Percentiles rank a stretch among this genome's conserved stretches.
These are phyloP conservation scores for Sclerodermus sp. DNA, from an alignment of 2,888 invertebrate genomes.

Conservation along the genomic window DNA sequence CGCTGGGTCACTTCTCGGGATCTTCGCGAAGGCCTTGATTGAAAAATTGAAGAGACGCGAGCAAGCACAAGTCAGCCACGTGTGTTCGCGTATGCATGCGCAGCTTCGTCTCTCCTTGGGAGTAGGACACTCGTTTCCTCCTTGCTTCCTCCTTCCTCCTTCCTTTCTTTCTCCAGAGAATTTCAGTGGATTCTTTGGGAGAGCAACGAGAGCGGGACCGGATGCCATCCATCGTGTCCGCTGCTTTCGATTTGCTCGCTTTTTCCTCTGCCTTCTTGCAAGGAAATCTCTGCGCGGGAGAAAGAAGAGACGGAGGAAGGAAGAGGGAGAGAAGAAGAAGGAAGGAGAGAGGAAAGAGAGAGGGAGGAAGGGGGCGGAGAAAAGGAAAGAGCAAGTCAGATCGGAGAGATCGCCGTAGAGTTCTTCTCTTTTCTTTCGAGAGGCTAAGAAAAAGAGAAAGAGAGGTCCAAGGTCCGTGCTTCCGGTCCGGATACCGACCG, in stretches of 20 bases:
- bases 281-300: conserved; percentile 17
- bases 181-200: conserved; percentile 38
- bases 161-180: conserved; percentile 19
- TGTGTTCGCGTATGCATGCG: no score
- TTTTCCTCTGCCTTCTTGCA: conserved; percentile 31
- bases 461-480: conserved; percentile 50
- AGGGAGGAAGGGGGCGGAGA: conserved; percentile 15
- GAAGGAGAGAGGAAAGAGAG: conserved; percentile 19
- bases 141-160: no score
- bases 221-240: conserved; percentile 54
- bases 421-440: not conserved
- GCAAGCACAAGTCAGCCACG: no score
- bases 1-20: no score
- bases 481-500: conserved; percentile 57
- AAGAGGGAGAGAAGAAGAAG: conserved; percentile 15
- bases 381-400: conserved; percentile 9
- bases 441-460: conserved; percentile 13
- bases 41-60: no score
- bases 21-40: no score
- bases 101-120: no score
- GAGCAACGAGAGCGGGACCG: conserved; percentile 40
- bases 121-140: no score
- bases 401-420: not conserved
- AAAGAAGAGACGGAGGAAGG: conserved; percentile 14
- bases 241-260: conserved; percentile 38